Evolutionary conservation across 2,113 vertebrate genomes (phyloP), one percentile per base, ranked within the genome.

Genomic region (Chascanopsetta lugubris): DNA sequence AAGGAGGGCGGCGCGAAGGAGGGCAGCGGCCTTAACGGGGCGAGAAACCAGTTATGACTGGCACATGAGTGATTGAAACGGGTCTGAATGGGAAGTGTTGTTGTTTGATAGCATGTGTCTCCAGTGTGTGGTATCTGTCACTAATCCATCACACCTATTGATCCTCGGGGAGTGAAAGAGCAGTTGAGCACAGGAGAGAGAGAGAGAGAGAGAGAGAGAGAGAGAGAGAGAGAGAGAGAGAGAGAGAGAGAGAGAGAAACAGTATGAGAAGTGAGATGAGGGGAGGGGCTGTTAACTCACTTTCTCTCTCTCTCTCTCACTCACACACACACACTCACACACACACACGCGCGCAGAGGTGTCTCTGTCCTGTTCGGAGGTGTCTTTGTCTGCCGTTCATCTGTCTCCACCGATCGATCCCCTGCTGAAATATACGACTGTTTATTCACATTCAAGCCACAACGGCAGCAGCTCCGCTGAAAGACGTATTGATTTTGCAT

Each of bases 381-480:
- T 77, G 79, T 73, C 79, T 82, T 79, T 70, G 71, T 82, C 2
- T 61, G 48, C 76, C 83, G 86, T 85, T 90, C 87, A 87, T 87
- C 86, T 72, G 81, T 90, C 89, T 73, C 13, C 83, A 63, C 62
- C 38, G 34, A 90, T 89, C 69, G 90, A 92, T 89, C 58, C 80
- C 54, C 50, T 13, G 63, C 81, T 84, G 82, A 87, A 90, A 91
- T 84, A 75, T 80, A 80, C 34, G 29, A 65, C 80, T 88, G 89
- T 90, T 92, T 89, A 89, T 91, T 91, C 89, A 87, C 85, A 84
- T 85, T 85, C 84, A 70, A 58, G 76, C 75, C 73, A 79, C 83
- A 87, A 77, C 85, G 77, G 61, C 72, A 63, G 59, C 43, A n/a
- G n/a, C n/a, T n/a, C 67, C 3, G 40, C 79, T 85, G 77, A 83